phyloP scores from a whole-genome alignment of 2,888 invertebrate species.

The Dendrolimus pini region DNA sequence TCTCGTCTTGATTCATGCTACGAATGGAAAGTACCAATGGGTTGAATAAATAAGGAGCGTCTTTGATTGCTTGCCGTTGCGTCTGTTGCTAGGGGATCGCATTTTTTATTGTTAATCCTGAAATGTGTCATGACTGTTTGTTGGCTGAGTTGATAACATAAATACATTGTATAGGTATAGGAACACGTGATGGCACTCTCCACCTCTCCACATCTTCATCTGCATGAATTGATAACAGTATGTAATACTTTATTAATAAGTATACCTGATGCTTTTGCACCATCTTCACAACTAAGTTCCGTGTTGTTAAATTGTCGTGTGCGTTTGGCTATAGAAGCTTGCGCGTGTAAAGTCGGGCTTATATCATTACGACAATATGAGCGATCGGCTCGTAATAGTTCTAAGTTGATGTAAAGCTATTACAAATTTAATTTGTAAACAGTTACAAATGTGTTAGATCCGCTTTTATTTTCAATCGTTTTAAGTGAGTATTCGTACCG shows the following conservation, averaged over 20 bases:
- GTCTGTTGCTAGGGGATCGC: constrained; percentile 25
- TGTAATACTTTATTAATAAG: too few species aligned
- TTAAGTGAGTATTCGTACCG: background rate
- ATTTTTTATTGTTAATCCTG: constrained; percentile 3
- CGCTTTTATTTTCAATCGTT: background rate
- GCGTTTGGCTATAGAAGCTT: too few species aligned
- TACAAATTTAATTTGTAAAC: background rate
- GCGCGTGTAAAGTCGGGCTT: too few species aligned
- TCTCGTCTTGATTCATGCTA: constrained; percentile 23
- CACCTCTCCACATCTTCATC: too few species aligned
- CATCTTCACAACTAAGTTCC: too few species aligned
- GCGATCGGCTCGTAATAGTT: background rate
- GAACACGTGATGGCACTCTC: too few species aligned
- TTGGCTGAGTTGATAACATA: too few species aligned
- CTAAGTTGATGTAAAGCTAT: background rate
- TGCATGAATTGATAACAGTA: too few species aligned
- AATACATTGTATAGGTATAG: too few species aligned
- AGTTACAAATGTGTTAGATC: background rate
- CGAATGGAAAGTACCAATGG: constrained; percentile 34
- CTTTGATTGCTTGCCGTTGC: constrained; percentile 15
- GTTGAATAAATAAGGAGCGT: constrained; percentile 25
- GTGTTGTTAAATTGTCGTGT: too few species aligned
- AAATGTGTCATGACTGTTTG: background rate
- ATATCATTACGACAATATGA: too few species aligned
- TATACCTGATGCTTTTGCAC: too few species aligned